Evolutionary conservation across 2,113 vertebrate species (phyloP), one percentile per base, ranked within the genome.

Genomic region (Catagonus wagneri): DNA sequence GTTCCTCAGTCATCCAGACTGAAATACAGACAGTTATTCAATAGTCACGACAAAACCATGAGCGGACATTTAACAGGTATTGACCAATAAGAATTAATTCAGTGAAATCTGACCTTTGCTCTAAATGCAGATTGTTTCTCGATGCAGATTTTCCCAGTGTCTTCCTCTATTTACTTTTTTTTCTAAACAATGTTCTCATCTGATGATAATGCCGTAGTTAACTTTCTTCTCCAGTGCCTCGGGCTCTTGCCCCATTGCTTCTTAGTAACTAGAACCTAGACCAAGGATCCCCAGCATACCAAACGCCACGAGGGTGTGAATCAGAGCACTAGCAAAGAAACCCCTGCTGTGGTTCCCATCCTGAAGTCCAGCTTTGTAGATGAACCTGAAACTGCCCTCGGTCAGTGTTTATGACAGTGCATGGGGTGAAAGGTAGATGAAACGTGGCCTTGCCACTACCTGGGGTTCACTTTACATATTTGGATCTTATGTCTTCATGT

Each of bases 31-130:
- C 99, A 99, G 97, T 98, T 99, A 79, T 99, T 99, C 98, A 99
- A 99, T 97, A 99, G 99, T 95, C 99, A 99, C 2, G 99, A 99
- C 98, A 99, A 99, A 98, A 99, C 99, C 97, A 99, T 99, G 99
- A 99, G 99, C 84, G 99, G 99, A 93, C 99, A 99, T 95, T 98
- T 99, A 97, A 99, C 99, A 98, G 99, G 99, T 99, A 99, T 93
- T 93, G 87, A 68, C n/a, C 86, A 15, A 27, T 66, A 22, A 79
- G 36, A 50, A 52, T 87, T 39, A 39, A 76, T 72, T 58, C 19
- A 36, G 32, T 50, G 50, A 87, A 54, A 39, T 32, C 1, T 0
- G 25, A 3, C 60, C 63, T 50, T 44, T n/a, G 50, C 83, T 90
- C 56, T 83, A 27, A 65, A 23, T 66, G 11, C 7, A 52, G 1